Conservation (phyloP, 2,888 invertebrate genomes). For the Leucophenga maculata region DNA sequence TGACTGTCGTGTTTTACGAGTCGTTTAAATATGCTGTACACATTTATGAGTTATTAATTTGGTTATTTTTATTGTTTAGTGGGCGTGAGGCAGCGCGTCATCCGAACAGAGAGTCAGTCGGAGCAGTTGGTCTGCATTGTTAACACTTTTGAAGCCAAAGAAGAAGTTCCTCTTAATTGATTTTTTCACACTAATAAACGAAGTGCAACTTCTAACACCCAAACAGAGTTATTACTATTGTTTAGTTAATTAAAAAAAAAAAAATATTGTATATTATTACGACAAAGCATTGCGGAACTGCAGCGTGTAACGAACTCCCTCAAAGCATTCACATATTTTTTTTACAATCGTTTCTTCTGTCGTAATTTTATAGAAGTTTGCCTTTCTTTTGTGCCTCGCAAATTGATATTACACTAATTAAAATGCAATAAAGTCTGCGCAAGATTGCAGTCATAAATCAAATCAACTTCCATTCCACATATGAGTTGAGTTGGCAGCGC, state of each 20-base stretch:
- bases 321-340: neutral
- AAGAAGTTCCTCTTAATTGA: neutral
- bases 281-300: neutral
- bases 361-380: neutral
- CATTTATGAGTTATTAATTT: conserved; percentile 61
- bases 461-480: neutral
- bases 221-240: too few relatives aligned
- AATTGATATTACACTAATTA: conserved; percentile 71
- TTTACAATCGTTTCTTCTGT: neutral
- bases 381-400: conserved; percentile 40
- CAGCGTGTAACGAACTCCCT: neutral
- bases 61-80: conserved; percentile 54
- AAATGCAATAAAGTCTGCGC: conserved; percentile 68
- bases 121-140: neutral
- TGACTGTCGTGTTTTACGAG: conserved; percentile 13
- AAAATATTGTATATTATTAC: too few relatives aligned
- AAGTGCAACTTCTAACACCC: too few relatives aligned
- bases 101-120: neutral
- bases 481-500: neutral
- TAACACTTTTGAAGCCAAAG: neutral
- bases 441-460: conserved; percentile 63
- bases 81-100: conserved; percentile 35
- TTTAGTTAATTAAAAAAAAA: too few relatives aligned
- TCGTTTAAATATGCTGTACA: conserved; percentile 34
- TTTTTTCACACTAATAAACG: too few relatives aligned